phyloP scores from a whole-genome alignment of 2,888 invertebrate genomes.

The Hirtodrosophila trivittata region DNA sequence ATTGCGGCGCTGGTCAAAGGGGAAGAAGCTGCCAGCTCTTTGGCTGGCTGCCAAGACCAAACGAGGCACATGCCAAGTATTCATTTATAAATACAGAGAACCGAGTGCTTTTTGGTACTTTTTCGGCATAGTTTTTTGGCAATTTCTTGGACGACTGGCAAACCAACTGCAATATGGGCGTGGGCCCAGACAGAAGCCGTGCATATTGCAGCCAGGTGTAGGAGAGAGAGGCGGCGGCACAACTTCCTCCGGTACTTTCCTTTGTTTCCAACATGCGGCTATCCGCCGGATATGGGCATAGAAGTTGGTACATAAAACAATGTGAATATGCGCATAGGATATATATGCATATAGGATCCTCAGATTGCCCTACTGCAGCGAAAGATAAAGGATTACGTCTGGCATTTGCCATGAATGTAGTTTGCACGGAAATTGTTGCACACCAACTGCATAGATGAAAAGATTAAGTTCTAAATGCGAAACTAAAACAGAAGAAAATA shows the following conservation, averaged over 20 bases:
- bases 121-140: constrained; percentile 6
- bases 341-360: constrained; percentile 56
- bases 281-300: constrained; percentile 53
- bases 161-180: constrained; percentile 24
- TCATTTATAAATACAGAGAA: constrained; percentile 56
- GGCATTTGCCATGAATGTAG: constrained; percentile 12
- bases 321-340: constrained; percentile 39
- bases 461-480: neutral
- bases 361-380: constrained; percentile 31
- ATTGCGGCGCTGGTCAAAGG: constrained; percentile 1
- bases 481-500: neutral
- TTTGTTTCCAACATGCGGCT: constrained; percentile 42
- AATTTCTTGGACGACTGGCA: constrained; percentile 26
- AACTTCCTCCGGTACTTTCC: constrained; percentile 38
- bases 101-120: constrained; percentile 15
- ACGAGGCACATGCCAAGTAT: constrained; percentile 33
- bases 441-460: constrained; percentile 36
- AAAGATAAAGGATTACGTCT: constrained; percentile 20
- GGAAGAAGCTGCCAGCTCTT: constrained; percentile 8
- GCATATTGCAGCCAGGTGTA: constrained; percentile 3
- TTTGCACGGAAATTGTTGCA: constrained; percentile 43
- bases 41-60: constrained; percentile 50
- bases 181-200: constrained; percentile 1
- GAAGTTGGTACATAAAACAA: constrained; percentile 47
- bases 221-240: constrained; percentile 1